phyloP scores from a whole-genome alignment of 2,797 vertebrate genomes.

The Eidolon dupreanum region DNA sequence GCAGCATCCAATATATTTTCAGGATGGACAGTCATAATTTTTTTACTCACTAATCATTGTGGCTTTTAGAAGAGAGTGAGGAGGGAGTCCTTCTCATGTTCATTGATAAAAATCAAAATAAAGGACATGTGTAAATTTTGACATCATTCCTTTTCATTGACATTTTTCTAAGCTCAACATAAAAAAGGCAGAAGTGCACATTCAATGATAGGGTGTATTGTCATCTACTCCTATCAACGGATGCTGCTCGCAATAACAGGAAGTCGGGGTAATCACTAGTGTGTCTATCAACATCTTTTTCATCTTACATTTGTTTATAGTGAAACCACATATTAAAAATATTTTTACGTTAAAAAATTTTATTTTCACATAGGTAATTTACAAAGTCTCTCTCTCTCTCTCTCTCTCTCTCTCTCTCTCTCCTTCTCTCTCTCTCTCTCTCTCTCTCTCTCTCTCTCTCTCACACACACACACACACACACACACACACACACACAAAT shows the following conservation, averaged over 20 bases:
- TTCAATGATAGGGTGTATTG: background rate
- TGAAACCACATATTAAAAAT: background rate
- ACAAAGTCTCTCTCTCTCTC: background rate
- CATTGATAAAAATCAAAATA: background rate
- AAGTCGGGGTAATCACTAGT: background rate
- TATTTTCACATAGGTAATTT: background rate
- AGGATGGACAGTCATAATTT: background rate
- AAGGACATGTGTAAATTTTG: background rate
- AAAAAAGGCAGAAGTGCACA: background rate
- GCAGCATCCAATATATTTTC: background rate
- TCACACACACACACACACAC: background rate
- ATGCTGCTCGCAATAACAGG: rapidly evolving
- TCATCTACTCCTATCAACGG: background rate
- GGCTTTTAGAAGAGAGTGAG: background rate
- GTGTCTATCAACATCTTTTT: background rate
- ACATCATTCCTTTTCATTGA: background rate
- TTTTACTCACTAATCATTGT: background rate
- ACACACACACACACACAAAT: background rate
- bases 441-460: too few relatives aligned
- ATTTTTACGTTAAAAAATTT: background rate
- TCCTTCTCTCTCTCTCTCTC: too few relatives aligned
- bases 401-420: too few relatives aligned
- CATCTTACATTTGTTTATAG: background rate
- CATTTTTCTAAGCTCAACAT: background rate
- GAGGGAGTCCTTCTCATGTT: background rate